Conservation (phyloP, 2,888 invertebrate genomes). For the Galerucella calmariensis region DNA sequence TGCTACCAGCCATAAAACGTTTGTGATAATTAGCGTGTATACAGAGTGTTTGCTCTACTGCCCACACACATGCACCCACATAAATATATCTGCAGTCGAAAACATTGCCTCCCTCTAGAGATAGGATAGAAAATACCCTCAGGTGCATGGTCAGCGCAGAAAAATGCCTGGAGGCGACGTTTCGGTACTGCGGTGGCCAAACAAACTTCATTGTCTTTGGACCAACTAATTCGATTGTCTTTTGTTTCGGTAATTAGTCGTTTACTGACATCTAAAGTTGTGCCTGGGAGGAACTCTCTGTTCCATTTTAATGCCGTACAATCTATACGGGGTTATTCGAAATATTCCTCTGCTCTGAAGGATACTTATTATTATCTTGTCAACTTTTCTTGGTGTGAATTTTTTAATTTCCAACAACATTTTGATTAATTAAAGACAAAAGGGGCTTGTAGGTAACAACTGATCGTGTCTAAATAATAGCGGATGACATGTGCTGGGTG, state of each 20-base stretch:
- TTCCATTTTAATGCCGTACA: no score
- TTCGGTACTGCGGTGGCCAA: background rate
- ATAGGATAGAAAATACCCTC: constrained; percentile 31
- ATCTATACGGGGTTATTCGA: no score
- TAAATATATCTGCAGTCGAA: constrained; percentile 10
- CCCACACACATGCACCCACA: constrained; percentile 41
- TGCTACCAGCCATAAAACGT: constrained; percentile 8
- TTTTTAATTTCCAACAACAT: constrained; percentile 25
- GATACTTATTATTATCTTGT: background rate
- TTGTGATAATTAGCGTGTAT: constrained; percentile 57
- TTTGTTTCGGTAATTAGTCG: constrained; percentile 32
- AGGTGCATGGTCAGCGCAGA: constrained; percentile 40
- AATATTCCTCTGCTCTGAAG: background rate
- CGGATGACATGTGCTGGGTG: constrained; percentile 59
- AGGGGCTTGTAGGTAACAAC: constrained; percentile 56
- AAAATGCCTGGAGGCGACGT: constrained; percentile 22
- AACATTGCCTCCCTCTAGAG: constrained; percentile 14
- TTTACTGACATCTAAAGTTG: background rate
- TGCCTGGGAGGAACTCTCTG: background rate
- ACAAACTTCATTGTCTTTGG: constrained; percentile 34
- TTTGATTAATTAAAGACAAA: constrained; percentile 59
- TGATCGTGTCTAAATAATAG: constrained; percentile 54
- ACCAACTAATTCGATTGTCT: constrained; percentile 38
- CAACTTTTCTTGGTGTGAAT: constrained; percentile 5
- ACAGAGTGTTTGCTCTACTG: constrained; percentile 51